Percentiles rank a stretch among this genome's conserved stretches.
Conservation (phyloP, 2,888 invertebrate genomes). For the Platypus cylindrus region DNA sequence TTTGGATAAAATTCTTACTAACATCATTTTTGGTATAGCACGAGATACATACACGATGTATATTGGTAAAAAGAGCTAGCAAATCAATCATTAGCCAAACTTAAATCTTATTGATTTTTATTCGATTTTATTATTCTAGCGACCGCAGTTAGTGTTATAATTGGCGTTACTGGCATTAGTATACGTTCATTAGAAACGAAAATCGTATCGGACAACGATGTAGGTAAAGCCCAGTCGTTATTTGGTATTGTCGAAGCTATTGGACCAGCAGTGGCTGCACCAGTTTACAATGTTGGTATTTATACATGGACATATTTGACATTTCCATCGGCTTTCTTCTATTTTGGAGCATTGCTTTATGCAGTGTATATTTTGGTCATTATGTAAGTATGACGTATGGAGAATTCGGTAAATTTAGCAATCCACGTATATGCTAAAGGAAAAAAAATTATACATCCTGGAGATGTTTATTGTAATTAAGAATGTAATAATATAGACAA, state of each 20-base stretch:
- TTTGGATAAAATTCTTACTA: constrained; percentile 33
- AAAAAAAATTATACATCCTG: no score
- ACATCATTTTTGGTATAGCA: constrained; percentile 32
- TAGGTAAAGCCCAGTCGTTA: constrained; percentile 39
- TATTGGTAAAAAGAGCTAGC: constrained; percentile 24
- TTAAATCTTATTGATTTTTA: not conserved
- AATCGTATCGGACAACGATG: constrained; percentile 30
- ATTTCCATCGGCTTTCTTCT: constrained; percentile 45
- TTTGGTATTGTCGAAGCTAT: constrained; percentile 48
- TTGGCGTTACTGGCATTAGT: constrained; percentile 28
- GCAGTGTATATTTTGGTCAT: constrained; percentile 17
- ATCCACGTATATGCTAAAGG: no score
- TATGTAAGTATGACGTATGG: constrained; percentile 24
- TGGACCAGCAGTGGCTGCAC: constrained; percentile 42
- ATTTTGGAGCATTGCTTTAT: constrained; percentile 34
- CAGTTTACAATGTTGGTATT: constrained; percentile 41
- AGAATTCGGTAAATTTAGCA: no score
- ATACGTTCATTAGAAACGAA: constrained; percentile 33
- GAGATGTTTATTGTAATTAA: no score
- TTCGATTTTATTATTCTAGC: constrained; percentile 8
- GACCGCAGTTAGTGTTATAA: constrained; percentile 29
- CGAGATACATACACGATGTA: constrained; percentile 28
- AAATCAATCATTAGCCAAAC: not conserved
- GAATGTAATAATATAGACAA: no score
- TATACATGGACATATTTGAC: constrained; percentile 39